phyloP scores from a whole-genome alignment of 2,797 vertebrate genomes.

The Perodicticus potto region DNA sequence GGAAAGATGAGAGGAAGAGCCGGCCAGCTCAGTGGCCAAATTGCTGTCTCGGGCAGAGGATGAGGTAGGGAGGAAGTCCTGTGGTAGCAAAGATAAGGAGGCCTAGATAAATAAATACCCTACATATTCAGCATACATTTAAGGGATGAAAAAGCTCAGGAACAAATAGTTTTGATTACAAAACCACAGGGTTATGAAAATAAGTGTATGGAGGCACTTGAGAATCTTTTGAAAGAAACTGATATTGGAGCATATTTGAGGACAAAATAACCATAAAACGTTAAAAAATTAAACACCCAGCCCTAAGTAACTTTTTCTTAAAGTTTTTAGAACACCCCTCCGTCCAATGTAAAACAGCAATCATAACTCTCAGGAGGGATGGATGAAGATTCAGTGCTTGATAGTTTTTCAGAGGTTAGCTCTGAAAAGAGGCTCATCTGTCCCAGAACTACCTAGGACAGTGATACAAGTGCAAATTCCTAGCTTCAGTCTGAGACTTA shows the following conservation, averaged over 20 bases:
- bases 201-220: background rate
- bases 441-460: background rate
- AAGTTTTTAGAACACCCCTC: background rate
- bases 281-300: background rate
- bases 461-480: background rate
- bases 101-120: constrained; percentile 38
- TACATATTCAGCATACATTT: constrained; percentile 14
- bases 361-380: background rate
- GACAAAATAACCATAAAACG: constrained; percentile 34
- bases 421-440: background rate
- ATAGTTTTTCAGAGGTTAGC: background rate
- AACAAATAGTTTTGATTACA: constrained; percentile 40
- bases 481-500: background rate
- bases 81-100: background rate
- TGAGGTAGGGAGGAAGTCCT: background rate
- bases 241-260: background rate
- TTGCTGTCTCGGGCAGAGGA: constrained; percentile 27
- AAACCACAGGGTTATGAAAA: constrained; percentile 30
- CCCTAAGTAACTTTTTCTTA: background rate
- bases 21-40: background rate
- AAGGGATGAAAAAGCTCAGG: background rate
- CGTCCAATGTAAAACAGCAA: background rate
- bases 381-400: background rate
- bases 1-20: background rate
- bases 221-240: constrained; percentile 28